phyloP scores from a whole-genome alignment of 2,113 vertebrate genomes.

The Numida meleagris region DNA sequence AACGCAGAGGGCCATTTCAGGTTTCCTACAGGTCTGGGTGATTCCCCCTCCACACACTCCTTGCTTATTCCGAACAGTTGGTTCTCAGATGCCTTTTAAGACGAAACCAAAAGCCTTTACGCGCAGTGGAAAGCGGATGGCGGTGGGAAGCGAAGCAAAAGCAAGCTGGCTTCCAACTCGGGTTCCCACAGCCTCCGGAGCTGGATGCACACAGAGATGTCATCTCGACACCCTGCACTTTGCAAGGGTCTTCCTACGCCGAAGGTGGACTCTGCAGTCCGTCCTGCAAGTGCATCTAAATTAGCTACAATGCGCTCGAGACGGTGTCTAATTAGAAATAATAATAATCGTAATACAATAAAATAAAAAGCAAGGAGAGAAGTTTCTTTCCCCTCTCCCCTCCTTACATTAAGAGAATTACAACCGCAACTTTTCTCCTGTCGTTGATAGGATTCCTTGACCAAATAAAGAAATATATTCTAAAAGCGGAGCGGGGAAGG shows the following conservation, averaged over 20 bases:
- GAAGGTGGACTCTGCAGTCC: not conserved
- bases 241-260: not conserved
- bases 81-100: not conserved
- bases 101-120: not conserved
- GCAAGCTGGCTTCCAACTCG: not conserved
- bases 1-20: not conserved
- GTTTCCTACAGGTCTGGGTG: not conserved
- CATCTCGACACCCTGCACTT: not conserved
- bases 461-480: conserved; percentile 22
- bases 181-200: not conserved
- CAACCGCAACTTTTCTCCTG: not conserved
- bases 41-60: not conserved
- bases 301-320: not conserved
- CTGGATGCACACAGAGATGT: not conserved
- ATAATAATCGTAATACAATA: not conserved
- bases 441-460: not conserved
- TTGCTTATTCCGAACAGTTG: not conserved
- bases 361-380: not conserved
- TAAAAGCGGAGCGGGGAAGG: not conserved
- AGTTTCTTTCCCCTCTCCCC: not conserved
- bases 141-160: not conserved
- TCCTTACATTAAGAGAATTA: not conserved
- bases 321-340: not conserved
- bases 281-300: not conserved
- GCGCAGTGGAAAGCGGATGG: not conserved